Evolutionary conservation across 1,140 invertebrate genomes (phyloP), one percentile per base, ranked within the genome.

Genomic region (Hermetia illucens): DNA sequence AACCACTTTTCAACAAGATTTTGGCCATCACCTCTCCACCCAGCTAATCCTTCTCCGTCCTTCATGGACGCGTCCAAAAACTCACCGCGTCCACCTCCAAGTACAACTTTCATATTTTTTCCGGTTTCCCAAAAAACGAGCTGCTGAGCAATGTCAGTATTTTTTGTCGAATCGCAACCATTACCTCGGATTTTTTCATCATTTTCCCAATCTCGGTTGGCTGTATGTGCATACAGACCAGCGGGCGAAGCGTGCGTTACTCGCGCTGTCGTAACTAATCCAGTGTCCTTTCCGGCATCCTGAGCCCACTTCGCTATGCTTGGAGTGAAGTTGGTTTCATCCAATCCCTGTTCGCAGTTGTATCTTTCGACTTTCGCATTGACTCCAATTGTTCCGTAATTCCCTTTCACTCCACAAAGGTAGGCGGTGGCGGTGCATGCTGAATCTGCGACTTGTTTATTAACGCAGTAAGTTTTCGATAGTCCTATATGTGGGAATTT

Each of bases 221-320:
- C 67, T 0, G 74, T 72, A 51, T 86, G 79, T 0, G 85, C 85
- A 61, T 89, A 94, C 2, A 81, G 64, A 1, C 81, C 81, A 0
- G 77, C 74, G 0, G 84, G 83, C 0, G 82, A 78, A 1, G 83
- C 84, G 49, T 88, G 82, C 0, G 83, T 87, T 4, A 89, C 73
- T 18, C 82, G 60, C 0, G 82, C 79, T 0, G 74, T 86, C 2
- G 84, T 88, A 5, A 88, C 80, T 2, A 86, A 48, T 5, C 79
- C 82, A 16, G 79, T 77, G 16, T 66, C 66, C 55, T 82, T 84
- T 10, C 75, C 79, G 21, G 70, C 71, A 25, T 67, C 66, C 46
- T 78, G 73, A 0, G 80, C 79, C 81, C 79, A 84, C 34, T 73
- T 61, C 2, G 72, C 44, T 17, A 65, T 41, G 74, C 64, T 48